These are phyloP conservation scores for Catalaphyllia jardinei DNA, from an alignment of 64 coral and sea anemone genomes.

Conservation along the genomic window DNA sequence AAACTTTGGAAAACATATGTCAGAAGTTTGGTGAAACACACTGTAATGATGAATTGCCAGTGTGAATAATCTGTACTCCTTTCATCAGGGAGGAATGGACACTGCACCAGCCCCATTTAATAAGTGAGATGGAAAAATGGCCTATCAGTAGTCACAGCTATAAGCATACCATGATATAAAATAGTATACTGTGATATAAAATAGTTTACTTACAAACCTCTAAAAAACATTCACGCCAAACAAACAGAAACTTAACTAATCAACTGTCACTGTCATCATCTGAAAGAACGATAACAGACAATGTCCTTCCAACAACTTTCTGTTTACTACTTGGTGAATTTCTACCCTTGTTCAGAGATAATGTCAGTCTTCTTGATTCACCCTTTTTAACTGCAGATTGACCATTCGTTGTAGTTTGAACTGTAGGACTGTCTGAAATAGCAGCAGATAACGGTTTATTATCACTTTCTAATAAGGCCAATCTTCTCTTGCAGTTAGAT, in stretches of 20 bases:
- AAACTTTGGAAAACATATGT: too few relatives aligned
- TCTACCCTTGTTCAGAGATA: conserved; percentile 10
- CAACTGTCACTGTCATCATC: conserved; percentile 28
- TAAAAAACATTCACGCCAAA: not conserved
- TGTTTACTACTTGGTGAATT: not conserved
- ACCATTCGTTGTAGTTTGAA: not conserved
- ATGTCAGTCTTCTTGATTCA: not conserved
- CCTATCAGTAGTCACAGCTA: too few relatives aligned
- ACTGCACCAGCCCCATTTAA: too few relatives aligned
- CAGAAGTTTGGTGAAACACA: too few relatives aligned
- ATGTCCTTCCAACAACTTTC: not conserved
- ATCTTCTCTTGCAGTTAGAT: not conserved
- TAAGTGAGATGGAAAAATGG: too few relatives aligned
- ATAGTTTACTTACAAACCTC: not conserved
- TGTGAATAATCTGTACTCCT: too few relatives aligned
- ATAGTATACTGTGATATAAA: not conserved
- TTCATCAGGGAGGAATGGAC: too few relatives aligned
- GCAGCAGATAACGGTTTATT: not conserved
- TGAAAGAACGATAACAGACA: conserved; percentile 6
- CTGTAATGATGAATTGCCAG: too few relatives aligned
- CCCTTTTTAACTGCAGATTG: not conserved
- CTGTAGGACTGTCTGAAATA: not conserved
- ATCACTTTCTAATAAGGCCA: not conserved
- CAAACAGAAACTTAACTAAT: not conserved
- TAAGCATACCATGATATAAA: too few relatives aligned